A percentile compares a stretch with the other conserved stretches of the same genome.
phyloP scores from a whole-genome alignment of 2,113 vertebrate species.

The Lampris megalopsis region DNA sequence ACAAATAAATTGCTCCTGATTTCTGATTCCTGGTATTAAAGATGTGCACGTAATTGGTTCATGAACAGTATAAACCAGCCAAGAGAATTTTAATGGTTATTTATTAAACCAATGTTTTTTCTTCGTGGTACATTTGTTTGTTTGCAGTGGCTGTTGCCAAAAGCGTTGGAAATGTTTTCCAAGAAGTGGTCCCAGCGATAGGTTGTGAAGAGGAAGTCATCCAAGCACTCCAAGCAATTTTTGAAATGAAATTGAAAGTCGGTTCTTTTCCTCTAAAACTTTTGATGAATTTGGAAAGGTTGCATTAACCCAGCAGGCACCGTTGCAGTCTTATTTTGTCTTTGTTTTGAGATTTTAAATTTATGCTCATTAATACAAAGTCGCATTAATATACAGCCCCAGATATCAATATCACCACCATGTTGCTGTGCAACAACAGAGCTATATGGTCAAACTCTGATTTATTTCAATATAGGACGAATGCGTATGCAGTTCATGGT shows the following conservation, averaged over 20 bases:
- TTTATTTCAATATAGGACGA: background rate
- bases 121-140: slow-evolving; percentile 8
- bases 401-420: background rate
- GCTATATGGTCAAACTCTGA: background rate
- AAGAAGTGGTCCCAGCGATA: slow-evolving; percentile 23
- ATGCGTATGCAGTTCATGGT: background rate
- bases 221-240: slow-evolving; percentile 1
- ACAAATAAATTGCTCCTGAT: no score
- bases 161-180: background rate
- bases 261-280: slow-evolving; percentile 3
- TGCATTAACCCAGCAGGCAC: background rate
- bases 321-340: background rate
- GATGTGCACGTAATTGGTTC: background rate
- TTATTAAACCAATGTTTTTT: background rate
- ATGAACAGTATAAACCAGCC: background rate
- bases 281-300: background rate
- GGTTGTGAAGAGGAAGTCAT: background rate
- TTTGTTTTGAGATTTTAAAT: background rate
- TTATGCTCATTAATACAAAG: background rate
- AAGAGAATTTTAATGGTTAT: background rate
- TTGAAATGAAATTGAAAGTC: background rate
- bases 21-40: no score
- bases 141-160: background rate
- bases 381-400: no score
- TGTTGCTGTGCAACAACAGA: background rate